These are phyloP conservation scores for Cyclophora albipunctata DNA, from an alignment of 2,888 invertebrate genomes.

Conservation along the genomic window DNA sequence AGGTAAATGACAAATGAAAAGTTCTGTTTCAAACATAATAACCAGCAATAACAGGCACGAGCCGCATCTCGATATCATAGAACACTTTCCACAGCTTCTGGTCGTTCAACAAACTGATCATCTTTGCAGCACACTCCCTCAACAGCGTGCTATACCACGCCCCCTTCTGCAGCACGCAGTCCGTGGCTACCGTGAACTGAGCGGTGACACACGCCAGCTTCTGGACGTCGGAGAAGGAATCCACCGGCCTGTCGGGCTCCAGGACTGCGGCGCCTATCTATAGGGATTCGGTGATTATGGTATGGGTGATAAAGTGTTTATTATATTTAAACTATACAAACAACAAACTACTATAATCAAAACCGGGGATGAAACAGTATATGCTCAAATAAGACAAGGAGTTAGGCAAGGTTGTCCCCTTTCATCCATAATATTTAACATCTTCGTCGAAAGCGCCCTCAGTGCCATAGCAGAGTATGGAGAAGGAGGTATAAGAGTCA, in stretches of 20 bases:
- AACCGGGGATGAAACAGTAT: no score
- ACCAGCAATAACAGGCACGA: constrained; percentile 62
- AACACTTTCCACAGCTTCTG: constrained; percentile 56
- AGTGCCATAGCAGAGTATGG: no score
- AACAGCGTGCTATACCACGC: constrained; percentile 46
- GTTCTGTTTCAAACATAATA: not conserved
- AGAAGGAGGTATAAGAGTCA: no score
- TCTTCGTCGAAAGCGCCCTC: no score
- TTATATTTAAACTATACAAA: no score
- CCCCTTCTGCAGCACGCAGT: constrained; percentile 40
- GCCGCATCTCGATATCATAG: constrained; percentile 56
- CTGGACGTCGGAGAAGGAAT: constrained; percentile 47
- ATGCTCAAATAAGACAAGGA: no score
- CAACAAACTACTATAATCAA: no score
- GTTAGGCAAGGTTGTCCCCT: no score
- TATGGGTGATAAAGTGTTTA: not conserved
- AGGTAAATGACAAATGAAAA: no score
- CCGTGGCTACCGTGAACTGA: constrained; percentile 41
- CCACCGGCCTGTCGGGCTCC: constrained; percentile 56
- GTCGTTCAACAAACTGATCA: constrained; percentile 31
- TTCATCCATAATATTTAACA: no score
- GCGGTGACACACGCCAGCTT: constrained; percentile 34
- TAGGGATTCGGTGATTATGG: not conserved
- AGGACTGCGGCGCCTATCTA: constrained; percentile 59
- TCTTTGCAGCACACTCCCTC: constrained; percentile 28